A percentile compares a stretch with the other conserved stretches of the same genome.
Conservation (phyloP, 2,113 vertebrate genomes). For the Ammodytes dubius region DNA sequence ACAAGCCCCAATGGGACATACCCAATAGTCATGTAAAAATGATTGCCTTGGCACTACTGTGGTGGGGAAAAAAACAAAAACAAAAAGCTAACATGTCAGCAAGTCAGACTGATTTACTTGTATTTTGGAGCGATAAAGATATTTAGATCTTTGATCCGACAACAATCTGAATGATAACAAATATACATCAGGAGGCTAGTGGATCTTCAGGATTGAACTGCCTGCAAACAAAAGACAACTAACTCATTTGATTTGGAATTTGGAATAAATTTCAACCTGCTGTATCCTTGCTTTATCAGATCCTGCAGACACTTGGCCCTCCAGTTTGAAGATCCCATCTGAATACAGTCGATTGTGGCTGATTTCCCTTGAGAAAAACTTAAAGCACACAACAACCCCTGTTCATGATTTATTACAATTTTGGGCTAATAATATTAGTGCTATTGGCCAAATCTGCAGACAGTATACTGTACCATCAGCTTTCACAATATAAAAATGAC, state of each 20-base stretch:
- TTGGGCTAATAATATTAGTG: neutral
- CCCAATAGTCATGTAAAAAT: constrained; percentile 61
- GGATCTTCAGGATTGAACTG: neutral
- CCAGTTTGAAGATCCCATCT: constrained; percentile 19
- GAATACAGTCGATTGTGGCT: constrained; percentile 29
- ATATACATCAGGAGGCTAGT: neutral
- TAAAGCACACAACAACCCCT: constrained; percentile 14
- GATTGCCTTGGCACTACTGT: constrained; percentile 44
- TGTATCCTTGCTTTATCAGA: neutral
- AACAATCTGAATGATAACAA: neutral
- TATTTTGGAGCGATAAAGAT: too few relatives aligned
- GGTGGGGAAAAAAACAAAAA: neutral
- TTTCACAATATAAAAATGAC: neutral
- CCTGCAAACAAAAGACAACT: neutral
- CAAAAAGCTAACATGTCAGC: constrained; percentile 22
- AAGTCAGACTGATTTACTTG: neutral
- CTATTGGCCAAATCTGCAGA: neutral
- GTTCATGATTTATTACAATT: neutral
- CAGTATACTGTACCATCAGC: neutral
- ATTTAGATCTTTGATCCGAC: neutral
- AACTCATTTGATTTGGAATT: neutral
- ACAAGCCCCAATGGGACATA: constrained; percentile 81
- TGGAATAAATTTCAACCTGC: neutral
- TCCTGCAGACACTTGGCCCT: constrained; percentile 3
- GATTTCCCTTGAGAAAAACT: constrained; percentile 47